These are phyloP conservation scores for Aleadryas rufinucha DNA, from an alignment of 2,113 vertebrate species.

Conservation along the genomic window DNA sequence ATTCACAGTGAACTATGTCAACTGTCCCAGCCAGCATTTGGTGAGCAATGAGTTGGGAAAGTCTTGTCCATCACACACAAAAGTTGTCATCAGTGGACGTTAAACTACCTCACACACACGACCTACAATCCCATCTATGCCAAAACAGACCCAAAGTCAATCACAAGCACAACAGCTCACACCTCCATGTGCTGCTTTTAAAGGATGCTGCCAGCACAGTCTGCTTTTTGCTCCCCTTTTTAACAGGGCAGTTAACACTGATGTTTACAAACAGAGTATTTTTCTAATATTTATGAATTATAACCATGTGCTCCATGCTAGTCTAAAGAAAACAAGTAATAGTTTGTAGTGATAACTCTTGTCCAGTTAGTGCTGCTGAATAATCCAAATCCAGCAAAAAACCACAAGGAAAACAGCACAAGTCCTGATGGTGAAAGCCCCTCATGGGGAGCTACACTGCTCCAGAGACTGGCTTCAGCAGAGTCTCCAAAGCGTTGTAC, in stretches of 20 bases:
- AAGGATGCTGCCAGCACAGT: not conserved
- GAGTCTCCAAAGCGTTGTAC: not conserved
- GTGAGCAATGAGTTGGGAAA: not conserved
- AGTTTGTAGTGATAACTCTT: not conserved
- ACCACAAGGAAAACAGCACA: not conserved
- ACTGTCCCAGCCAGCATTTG: not conserved
- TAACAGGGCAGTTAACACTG: not conserved
- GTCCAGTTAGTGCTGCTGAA: not conserved
- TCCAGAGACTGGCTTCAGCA: not conserved
- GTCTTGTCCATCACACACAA: not conserved
- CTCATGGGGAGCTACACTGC: not conserved
- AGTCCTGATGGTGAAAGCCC: not conserved
- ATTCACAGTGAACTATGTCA: not conserved
- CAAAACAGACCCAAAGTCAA: not conserved
- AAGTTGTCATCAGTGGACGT: not conserved
- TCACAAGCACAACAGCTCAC: not conserved
- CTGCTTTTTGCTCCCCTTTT: not conserved
- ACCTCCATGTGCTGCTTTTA: not conserved
- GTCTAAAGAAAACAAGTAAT: not conserved
- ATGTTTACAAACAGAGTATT: not conserved
- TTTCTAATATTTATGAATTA: not conserved
- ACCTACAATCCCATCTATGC: not conserved
- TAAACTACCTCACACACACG: not conserved
- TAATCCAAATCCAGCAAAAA: not conserved
- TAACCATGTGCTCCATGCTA: not conserved